Evolutionary conservation across 2,797 vertebrate species (phyloP), one percentile per base, ranked within the genome.

Genomic region (Sebastes hubbsi): DNA sequence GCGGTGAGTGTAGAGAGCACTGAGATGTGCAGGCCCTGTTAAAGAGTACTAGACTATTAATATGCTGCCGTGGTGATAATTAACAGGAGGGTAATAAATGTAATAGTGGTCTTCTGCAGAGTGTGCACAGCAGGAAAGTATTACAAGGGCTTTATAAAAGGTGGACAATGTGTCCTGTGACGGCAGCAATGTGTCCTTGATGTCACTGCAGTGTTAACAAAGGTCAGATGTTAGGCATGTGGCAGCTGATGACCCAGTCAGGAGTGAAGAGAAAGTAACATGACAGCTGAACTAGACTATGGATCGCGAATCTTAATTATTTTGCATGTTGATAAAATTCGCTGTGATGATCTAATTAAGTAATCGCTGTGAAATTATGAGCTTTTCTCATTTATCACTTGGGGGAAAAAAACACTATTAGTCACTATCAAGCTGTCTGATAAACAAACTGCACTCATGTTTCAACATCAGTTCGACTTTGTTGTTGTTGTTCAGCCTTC

Each of bases 71-170:
- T 34, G 70, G 52, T 71, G 67, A 82, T 83, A 78, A 82, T 78
- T 78, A 86, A 87, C 77, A 84, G 46, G 13, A 30, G 10, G 52
- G 68, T 69, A 66, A 82, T 73, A 77, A 76, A 80, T 46, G 22
- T n/a, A 81, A 18, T 34, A 13, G 22, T 32, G 62, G 8, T 82
- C 14, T 71, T 74, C 42, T 54, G 6, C 30, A 72, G 30, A 22
- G 56, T 46, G 8, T 34, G 22, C 4, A 27, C 9, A 22, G 34
- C 1, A 18, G 60, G 36, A 14, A 20, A 68, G 38, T 14, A 24
- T 46, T 27, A 77, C 36, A 80, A 27, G 25, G 5, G 7, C 18
- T 46, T 64, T 64, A 63, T 24, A 4, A 42, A 62, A 62, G 20
- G 3, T 29, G 24, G 18, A 54, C 2, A 4, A 2, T 10, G 2